Evolutionary conservation across 2,797 vertebrate species (phyloP), one percentile per base, ranked within the genome.

Genomic region (Okamejei kenojei): DNA sequence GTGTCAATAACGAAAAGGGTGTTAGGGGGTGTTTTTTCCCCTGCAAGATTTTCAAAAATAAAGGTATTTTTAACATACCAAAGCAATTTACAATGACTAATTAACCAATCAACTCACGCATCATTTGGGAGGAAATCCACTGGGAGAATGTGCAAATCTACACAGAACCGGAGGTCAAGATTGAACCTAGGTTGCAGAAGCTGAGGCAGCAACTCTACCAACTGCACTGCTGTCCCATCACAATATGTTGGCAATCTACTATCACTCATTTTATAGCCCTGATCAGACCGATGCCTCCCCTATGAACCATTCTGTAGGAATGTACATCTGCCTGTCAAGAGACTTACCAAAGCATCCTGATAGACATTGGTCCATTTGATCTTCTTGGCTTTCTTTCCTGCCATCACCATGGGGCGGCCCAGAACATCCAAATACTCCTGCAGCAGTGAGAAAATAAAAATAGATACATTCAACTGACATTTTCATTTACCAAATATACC

Each of bases 301-400:
- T 13, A 54, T 94, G 58, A 71, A 91, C 10, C 38, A 65, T 84
- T 93, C 93, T 65, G 19, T 32, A 61, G 54, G 68, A 93, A 73
- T 86, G 21, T 65, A 17, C 29, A 65, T 65, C 1, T 15, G 58
- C 61, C 19, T 8, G 58, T 65, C 19, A 68, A 88, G 29, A 68
- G 1, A 68, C 96, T 98, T 94, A 99, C 98, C 97, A 99, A 96
- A 8, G 98, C 98, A 86, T 99, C 99, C 95, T 99, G 98, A 95
- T 99, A 99, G 93, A 99, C 98, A 0, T 99, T 99, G 45, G 99
- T 99, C 99, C 99, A 99, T 94, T 98, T 99, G 94, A 99, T 98
- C 95, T 99, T 98, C 95, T 99, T 99, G 94, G 98, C 99, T 94
- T 95, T 97, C 93, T 97, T 96, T 93, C 99, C 99, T 0, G 99